Evolutionary conservation across 2,113 vertebrate genomes (phyloP), one percentile per base, ranked within the genome.

Genomic region (Pedetes capensis): DNA sequence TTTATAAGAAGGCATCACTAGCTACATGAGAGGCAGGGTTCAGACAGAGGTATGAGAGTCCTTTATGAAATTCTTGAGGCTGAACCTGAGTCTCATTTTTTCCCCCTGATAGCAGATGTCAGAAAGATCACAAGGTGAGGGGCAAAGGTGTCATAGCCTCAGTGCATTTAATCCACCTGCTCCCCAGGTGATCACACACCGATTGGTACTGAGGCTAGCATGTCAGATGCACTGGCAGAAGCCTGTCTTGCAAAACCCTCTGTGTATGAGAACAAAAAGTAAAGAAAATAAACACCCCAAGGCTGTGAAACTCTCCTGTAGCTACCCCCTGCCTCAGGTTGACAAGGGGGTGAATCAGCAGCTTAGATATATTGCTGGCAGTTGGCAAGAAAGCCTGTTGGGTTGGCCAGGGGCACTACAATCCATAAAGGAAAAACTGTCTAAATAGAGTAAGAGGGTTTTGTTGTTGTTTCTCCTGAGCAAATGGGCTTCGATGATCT

Each of bases 311-410:
- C 27, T 29, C 59, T 87, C 49, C 5, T 6, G 2, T 22, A 1
- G 5, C 49, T 68, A 68, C 39, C 49, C 59, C 23, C 68, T 22
- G 47, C 59, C 25, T 69, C 57, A 22, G 29, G 61, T 76, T 57
- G 69, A 72, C 49, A 39, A n/a, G 69, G 49, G 64, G 59, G 47
- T 59, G 83, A 94, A 51, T 85, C 89, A 34, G 84, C 68, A 76
- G 80, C 85, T 75, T 61, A 68, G 42, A 39, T 51, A 23, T 59
- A 61, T 6, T 16, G n/a, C 84, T 55, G 81, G 83, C 75, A 47
- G 44, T 80, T 90, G 84, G 80, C 92, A 93, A 72, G 57, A 44
- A 49, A 87, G 76, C 25, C 55, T 64, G 90, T 84, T 75, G 81
- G 84, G 74, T 68, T 81, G 76, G 92, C 81, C 68, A 27, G 86